Evolutionary conservation across 2,113 vertebrate genomes (phyloP).

Genomic region (Polyodon spathula): DNA sequence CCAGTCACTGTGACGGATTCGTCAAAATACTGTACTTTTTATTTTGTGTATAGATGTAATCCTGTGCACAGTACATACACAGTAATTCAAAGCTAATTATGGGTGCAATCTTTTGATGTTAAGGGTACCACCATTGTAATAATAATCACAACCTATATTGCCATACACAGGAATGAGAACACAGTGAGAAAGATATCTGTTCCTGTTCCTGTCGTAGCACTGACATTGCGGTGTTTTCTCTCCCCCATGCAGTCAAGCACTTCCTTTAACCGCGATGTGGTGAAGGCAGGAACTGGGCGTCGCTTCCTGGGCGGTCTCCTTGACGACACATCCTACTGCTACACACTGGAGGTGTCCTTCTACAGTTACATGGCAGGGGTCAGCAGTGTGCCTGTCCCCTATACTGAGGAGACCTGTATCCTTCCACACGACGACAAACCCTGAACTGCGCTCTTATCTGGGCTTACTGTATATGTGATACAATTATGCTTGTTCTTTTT

Average conservation of each 20-base stretch:
- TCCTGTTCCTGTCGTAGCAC: slow-evolving; percentile 5
- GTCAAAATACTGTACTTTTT: too few species aligned
- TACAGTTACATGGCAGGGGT: slow-evolving; percentile 81
- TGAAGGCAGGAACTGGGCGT: slow-evolving; percentile 90
- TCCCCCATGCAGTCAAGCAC: slow-evolving; percentile 74
- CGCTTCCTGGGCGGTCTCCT: slow-evolving; percentile 87
- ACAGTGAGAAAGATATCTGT: neutral
- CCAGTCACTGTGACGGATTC: too few species aligned
- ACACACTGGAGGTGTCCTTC: slow-evolving; percentile 96
- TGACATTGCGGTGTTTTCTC: slow-evolving; percentile 11
- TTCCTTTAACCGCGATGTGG: slow-evolving; percentile 84
- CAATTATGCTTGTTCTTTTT: neutral
- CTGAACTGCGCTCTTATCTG: neutral
- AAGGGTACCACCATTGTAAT: too few species aligned
- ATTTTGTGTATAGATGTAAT: too few species aligned
- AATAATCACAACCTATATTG: too few species aligned
- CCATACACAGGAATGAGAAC: too few species aligned
- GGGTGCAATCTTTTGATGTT: too few species aligned
- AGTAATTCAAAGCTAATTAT: too few species aligned
- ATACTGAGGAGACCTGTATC: slow-evolving; percentile 96
- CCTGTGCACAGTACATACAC: too few species aligned
- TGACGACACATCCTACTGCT: slow-evolving; percentile 90
- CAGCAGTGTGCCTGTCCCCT: slow-evolving; percentile 69
- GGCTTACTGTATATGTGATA: neutral
- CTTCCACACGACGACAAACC: slow-evolving; percentile 40